Conservation (phyloP, 2,113 vertebrate genomes). For the Spheniscus mendiculus region DNA sequence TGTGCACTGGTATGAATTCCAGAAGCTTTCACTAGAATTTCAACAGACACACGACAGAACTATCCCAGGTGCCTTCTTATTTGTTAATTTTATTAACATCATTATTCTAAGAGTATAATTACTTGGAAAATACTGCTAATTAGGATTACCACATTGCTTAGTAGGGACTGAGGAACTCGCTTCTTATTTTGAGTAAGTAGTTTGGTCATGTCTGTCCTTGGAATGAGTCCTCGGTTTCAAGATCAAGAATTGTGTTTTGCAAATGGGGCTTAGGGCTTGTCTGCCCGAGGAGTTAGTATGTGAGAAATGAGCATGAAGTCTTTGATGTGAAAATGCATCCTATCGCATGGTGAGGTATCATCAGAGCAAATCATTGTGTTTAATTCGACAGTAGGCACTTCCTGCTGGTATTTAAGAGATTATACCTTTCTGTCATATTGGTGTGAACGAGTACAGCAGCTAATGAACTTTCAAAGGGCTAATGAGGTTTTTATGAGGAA, state of each 20-base stretch:
- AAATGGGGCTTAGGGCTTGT: neutral
- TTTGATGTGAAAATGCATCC: neutral
- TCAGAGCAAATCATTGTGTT: too few species aligned
- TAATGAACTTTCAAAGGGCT: neutral
- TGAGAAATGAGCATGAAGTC: neutral
- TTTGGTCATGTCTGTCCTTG: neutral
- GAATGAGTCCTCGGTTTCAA: neutral
- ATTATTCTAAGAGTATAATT: neutral
- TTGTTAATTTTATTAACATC: neutral
- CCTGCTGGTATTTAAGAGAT: neutral
- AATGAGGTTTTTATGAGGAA: neutral
- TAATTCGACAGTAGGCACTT: neutral
- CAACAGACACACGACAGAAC: fast-evolving
- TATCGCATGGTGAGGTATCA: fast-evolving
- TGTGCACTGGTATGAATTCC: neutral
- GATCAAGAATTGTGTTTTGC: neutral
- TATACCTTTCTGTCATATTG: neutral
- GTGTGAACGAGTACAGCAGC: neutral
- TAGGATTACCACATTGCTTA: neutral
- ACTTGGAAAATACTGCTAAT: neutral
- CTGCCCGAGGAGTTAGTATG: fast-evolving
- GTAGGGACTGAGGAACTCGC: neutral
- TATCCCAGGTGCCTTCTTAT: neutral
- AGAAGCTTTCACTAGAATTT: neutral
- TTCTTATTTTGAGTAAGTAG: neutral